Percentiles rank a stretch among this genome's conserved stretches.
Evolutionary conservation across 2,797 vertebrate species (phyloP).

Genomic region (Rhynchonycteris naso): DNA sequence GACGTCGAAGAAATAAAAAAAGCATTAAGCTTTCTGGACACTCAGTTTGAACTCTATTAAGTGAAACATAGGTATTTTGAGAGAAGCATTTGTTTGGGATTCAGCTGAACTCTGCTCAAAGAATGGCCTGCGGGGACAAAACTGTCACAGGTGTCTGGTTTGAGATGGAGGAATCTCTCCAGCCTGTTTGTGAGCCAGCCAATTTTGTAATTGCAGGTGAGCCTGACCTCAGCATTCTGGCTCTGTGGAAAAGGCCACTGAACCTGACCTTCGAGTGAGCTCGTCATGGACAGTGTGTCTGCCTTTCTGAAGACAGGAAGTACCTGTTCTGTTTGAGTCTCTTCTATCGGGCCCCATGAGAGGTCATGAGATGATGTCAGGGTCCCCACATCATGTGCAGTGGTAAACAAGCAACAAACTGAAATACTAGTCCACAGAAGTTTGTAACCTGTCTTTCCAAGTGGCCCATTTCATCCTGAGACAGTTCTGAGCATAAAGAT

Average conservation of each 20-base stretch:
- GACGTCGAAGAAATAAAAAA: slow-evolving; percentile 51
- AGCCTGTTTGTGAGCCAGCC: slow-evolving; percentile 70
- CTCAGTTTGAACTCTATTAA: slow-evolving; percentile 77
- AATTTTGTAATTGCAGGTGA: slow-evolving; percentile 79
- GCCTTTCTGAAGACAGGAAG: slow-evolving; percentile 58
- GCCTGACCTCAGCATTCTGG: slow-evolving; percentile 67
- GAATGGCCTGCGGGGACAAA: slow-evolving; percentile 74
- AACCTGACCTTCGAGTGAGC: slow-evolving; percentile 59
- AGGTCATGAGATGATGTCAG: neutral
- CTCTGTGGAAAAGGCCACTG: slow-evolving; percentile 70
- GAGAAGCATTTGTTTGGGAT: slow-evolving; percentile 82
- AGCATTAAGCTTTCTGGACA: slow-evolving; percentile 60
- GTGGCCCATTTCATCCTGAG: neutral
- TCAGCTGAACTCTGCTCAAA: slow-evolving; percentile 69
- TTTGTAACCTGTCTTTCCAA: neutral
- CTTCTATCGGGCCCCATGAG: neutral
- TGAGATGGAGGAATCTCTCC: slow-evolving; percentile 76
- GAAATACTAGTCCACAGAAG: neutral
- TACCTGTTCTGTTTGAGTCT: slow-evolving; percentile 37
- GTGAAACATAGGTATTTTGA: slow-evolving; percentile 71
- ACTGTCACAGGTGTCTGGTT: slow-evolving; percentile 83
- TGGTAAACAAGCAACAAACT: neutral
- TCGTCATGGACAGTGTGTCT: slow-evolving; percentile 54
- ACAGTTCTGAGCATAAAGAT: neutral
- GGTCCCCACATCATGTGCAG: neutral